phyloP scores from a whole-genome alignment of 2,888 invertebrate species.

The Aphodius granarius region DNA sequence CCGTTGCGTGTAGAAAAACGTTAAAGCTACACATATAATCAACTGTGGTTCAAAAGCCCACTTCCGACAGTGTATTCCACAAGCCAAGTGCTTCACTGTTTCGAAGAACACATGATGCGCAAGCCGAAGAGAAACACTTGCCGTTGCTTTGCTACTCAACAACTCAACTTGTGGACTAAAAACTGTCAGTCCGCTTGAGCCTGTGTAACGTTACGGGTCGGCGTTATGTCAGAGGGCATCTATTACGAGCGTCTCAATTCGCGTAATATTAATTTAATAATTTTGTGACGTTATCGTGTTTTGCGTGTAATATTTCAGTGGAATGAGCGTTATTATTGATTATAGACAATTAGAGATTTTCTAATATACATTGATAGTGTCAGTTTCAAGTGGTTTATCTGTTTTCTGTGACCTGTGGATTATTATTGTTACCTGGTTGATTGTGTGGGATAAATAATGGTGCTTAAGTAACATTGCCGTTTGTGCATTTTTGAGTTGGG shows the following conservation, averaged over 20 bases:
- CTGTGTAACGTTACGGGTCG: not conserved
- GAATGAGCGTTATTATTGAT: not conserved
- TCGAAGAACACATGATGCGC: not conserved
- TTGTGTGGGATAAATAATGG: not conserved
- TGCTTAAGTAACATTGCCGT: not conserved
- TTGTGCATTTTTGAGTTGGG: not conserved
- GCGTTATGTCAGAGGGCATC: not conserved
- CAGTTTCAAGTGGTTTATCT: not conserved
- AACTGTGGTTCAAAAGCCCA: not conserved
- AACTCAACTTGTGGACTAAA: not conserved
- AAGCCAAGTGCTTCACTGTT: not conserved
- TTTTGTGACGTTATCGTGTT: not conserved
- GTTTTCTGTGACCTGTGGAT: not conserved
- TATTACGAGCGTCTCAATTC: not conserved
- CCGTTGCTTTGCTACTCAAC: not conserved
- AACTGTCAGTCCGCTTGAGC: not conserved
- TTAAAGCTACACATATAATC: not conserved
- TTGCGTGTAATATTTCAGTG: not conserved
- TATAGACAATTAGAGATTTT: not conserved
- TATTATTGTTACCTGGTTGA: not conserved
- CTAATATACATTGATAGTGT: not conserved
- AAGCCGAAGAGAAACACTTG: not conserved
- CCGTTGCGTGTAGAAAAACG: not conserved
- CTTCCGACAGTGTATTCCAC: not conserved
- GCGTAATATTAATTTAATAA: not conserved